Percentiles rank a stretch among this genome's conserved stretches.
These are phyloP conservation scores for Cotesia chilonis DNA, from an alignment of 1,140 invertebrate species.

Conservation along the genomic window DNA sequence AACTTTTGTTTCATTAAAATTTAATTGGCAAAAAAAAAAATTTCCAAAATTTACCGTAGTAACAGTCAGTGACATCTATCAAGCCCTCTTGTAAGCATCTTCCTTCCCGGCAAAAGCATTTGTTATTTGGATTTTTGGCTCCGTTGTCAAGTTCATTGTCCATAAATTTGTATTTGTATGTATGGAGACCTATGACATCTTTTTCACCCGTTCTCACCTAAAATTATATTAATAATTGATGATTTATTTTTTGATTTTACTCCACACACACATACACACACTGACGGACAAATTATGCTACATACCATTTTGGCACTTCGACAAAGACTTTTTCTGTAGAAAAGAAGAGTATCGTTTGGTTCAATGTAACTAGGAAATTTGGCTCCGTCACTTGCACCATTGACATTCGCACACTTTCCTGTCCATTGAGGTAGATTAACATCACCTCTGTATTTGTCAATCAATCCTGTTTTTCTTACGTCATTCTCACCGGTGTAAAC, in stretches of 20 bases:
- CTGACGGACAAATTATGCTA: not conserved
- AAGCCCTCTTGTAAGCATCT: conserved; percentile 76
- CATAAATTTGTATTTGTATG: conserved; percentile 75
- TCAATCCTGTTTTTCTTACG: conserved; percentile 71
- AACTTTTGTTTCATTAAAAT: not conserved
- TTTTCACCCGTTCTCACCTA: conserved; percentile 72
- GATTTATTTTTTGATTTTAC: conserved; percentile 26
- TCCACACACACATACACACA: not conserved
- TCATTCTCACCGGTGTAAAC: conserved; percentile 79
- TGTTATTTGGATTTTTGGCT: conserved; percentile 73
- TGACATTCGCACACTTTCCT: conserved; percentile 78
- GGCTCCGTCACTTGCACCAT: conserved; percentile 83
- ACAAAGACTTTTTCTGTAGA: conserved; percentile 86
- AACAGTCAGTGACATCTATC: conserved; percentile 81
- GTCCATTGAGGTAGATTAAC: conserved; percentile 80
- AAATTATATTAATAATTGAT: conserved; percentile 42
- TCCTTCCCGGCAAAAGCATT: conserved; percentile 78
- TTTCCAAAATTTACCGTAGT: conserved; percentile 69
- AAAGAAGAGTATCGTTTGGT: conserved; percentile 74
- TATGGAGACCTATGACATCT: conserved; percentile 67
- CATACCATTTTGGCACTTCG: conserved; percentile 75
- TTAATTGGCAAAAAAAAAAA: not conserved
- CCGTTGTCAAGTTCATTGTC: conserved; percentile 82
- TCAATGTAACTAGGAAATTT: conserved; percentile 79
- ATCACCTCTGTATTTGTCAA: conserved; percentile 79